A percentile compares a stretch with the other conserved stretches of the same genome.
These are phyloP conservation scores for Accipiter virgatus DNA, from an alignment of 2,113 vertebrate genomes.

Conservation along the genomic window DNA sequence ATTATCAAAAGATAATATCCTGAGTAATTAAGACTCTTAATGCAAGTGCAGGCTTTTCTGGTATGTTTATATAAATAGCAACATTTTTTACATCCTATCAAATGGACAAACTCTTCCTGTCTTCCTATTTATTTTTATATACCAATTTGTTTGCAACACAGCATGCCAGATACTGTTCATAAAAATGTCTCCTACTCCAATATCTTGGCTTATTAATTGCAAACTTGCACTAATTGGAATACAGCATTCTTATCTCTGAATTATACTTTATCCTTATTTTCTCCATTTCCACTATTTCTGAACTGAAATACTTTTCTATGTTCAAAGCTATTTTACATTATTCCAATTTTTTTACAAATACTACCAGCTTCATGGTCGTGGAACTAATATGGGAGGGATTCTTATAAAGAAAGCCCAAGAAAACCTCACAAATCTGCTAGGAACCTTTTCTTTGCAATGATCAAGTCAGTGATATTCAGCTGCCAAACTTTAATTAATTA, in stretches of 20 bases:
- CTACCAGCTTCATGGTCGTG: not conserved
- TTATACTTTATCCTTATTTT: not conserved
- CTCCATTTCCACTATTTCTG: not conserved
- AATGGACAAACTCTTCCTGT: conserved; percentile 19
- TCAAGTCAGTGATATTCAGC: not conserved
- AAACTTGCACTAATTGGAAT: not conserved
- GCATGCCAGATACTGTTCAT: not conserved
- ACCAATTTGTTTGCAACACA: not conserved
- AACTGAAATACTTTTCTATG: not conserved
- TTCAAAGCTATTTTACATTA: not conserved
- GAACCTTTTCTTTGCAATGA: not conserved
- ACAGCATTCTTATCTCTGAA: not conserved
- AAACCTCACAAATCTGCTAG: not conserved
- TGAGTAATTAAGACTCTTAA: conserved; percentile 26
- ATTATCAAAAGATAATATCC: conserved; percentile 26
- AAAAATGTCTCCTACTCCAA: not conserved
- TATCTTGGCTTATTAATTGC: not conserved
- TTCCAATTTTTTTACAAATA: not conserved
- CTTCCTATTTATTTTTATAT: conserved; percentile 46
- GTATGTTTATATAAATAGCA: not conserved
- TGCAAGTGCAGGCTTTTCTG: not conserved
- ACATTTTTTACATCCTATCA: not conserved
- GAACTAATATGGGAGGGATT: not conserved
- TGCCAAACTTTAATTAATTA: conserved; percentile 1
- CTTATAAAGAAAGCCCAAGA: not conserved